Evolutionary conservation across 2,113 vertebrate species (phyloP), one percentile per base, ranked within the genome.

Genomic region (Callaeas wilsoni): DNA sequence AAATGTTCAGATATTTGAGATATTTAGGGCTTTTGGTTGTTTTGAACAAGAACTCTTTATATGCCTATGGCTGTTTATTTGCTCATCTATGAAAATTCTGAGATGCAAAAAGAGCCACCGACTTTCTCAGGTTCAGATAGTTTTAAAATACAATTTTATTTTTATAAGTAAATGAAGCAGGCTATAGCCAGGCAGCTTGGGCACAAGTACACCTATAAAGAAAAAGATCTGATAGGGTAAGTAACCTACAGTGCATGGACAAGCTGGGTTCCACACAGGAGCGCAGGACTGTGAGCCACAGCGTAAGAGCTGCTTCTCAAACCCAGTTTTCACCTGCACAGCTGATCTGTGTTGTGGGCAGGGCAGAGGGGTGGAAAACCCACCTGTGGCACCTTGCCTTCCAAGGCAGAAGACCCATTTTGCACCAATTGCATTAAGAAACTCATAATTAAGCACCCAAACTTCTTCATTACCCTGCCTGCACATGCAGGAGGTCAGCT

Each of bases 271-370:
- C 23, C 4, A 6, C 25, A 64, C 7, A 39, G 30, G 16, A 41
- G 12, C 12, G 14, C 18, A n/a, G 33, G n/a, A 16, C 19, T 16
- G 12, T 52, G 42, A 57, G 16, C 5, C 57, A 13, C 0, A 0
- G 11, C 7, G 4, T 47, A 13, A 69, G 33, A 60, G 29, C 35
- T 69, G 27, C 16, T 60, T 17, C 33, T 81, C 64, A 65, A 62
- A 62, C 35, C 21, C 12, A 1, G 0, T 33, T 55, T 65, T 63
- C 6, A 60, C 14, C 33, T 33, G 25, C 26, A 16, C 10, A 71
- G 32, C 12, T 29, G 22, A 20, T 27, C 47, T 64, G 26, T 41
- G 35, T 30, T n/a, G 7, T 9, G 1, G 3, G 19, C 39, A 50
- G 18, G n/a, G 14, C 29, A 73, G 18, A 49, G 11, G 4, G 6